Evolutionary conservation across 2,113 vertebrate genomes (phyloP).

Genomic region (Callithrix jacchus): DNA sequence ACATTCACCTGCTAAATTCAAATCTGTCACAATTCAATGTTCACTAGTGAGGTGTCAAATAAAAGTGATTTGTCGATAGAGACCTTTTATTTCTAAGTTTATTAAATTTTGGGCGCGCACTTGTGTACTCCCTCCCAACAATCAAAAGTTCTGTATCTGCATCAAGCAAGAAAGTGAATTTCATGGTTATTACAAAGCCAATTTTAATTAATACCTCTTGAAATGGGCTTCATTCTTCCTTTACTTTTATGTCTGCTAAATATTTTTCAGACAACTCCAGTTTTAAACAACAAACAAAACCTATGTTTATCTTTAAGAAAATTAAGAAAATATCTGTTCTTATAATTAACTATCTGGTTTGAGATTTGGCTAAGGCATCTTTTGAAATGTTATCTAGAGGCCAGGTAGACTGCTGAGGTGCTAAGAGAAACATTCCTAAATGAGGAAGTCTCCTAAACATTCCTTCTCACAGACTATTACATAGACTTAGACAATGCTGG

Average conservation of each 20-base stretch:
- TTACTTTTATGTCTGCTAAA: slow-evolving; percentile 44
- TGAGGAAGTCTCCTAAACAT: background rate
- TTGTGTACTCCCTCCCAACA: background rate
- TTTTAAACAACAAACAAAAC: background rate
- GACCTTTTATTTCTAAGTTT: background rate
- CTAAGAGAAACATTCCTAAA: slow-evolving; percentile 21
- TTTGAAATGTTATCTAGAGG: background rate
- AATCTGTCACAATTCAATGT: slow-evolving; percentile 41
- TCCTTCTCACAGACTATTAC: background rate
- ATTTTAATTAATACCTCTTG: slow-evolving; percentile 70
- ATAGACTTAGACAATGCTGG: background rate
- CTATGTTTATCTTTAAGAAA: background rate
- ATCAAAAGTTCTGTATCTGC: slow-evolving; percentile 3
- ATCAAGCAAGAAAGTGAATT: slow-evolving; percentile 40
- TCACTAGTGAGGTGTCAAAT: slow-evolving; percentile 35
- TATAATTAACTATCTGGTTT: background rate
- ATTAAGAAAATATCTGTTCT: background rate
- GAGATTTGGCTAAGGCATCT: background rate
- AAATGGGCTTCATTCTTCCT: slow-evolving; percentile 56
- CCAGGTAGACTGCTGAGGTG: background rate
- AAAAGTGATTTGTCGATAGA: slow-evolving; percentile 41
- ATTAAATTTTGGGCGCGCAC: slow-evolving; percentile 31
- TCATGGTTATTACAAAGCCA: slow-evolving; percentile 52
- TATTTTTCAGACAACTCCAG: slow-evolving; percentile 42
- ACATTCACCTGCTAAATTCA: slow-evolving; percentile 25